Evolutionary conservation across 2,888 invertebrate genomes (phyloP).

Genomic region (Temnothorax ravouxi): DNA sequence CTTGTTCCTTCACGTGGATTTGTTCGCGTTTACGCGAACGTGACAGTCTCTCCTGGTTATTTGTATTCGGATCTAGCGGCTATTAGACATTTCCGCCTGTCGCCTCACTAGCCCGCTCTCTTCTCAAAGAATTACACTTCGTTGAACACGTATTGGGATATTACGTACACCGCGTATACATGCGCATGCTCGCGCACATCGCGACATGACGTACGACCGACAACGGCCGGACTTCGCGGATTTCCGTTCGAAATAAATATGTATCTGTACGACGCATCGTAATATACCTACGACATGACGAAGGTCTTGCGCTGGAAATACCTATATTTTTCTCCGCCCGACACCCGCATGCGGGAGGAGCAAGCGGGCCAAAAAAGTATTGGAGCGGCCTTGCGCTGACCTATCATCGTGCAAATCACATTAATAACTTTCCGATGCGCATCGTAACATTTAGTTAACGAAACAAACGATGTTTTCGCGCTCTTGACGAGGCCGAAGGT

Average conservation of each 20-base stretch:
- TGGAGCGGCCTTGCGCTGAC: not conserved
- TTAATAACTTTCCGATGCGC: not conserved
- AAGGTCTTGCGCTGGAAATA: conserved; percentile 44
- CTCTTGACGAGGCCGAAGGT: not conserved
- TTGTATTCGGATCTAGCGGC: conserved; percentile 7
- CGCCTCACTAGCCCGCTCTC: not conserved
- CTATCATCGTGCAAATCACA: not conserved
- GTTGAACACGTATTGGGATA: conserved; percentile 30
- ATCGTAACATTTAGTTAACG: not conserved
- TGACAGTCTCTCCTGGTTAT: conserved; percentile 20
- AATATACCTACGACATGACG: conserved; percentile 63
- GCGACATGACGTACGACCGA: conserved; percentile 73
- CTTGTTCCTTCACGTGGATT: not conserved
- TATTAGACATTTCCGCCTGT: conserved; percentile 41
- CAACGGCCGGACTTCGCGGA: conserved; percentile 72
- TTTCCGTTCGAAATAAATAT: conserved; percentile 79
- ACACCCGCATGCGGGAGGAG: not conserved
- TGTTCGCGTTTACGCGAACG: conserved; percentile 9
- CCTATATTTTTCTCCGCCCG: conserved; percentile 30
- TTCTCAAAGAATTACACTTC: conserved; percentile 41
- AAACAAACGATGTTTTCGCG: not conserved
- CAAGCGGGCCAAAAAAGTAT: conserved; percentile 14
- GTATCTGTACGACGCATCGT: conserved; percentile 61
- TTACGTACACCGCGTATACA: conserved; percentile 1
- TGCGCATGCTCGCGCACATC: conserved; percentile 47